Evolutionary conservation across 2,113 vertebrate genomes (phyloP), one percentile per base, ranked within the genome.

Genomic region (Ploceus nigricollis): DNA sequence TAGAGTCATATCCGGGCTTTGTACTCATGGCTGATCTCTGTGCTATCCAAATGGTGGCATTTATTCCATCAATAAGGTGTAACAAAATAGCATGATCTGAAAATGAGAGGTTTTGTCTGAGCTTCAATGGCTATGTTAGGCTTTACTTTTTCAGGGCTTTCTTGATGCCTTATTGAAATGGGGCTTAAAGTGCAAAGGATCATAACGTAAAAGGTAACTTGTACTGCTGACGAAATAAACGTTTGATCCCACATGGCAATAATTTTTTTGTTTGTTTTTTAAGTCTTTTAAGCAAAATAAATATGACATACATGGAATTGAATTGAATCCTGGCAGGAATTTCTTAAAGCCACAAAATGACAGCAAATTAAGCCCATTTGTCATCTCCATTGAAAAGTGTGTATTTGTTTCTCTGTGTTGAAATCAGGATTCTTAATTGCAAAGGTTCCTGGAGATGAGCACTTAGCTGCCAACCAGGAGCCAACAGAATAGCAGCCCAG

Each of bases 401-500:
- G 54, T 58, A 66, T 78, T 90, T 79, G 15, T 79, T 60, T 90
- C 63, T 91, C 76, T 33, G 2, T 61, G 61, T 65, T 64, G 13
- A 85, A 58, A 66, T 60, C 45, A 82, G 71, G n/a, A 53, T 58
- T 35, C 13, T 77, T 96, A 93, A 87, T 91, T 91, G 50, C 21
- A 73, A 96, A 95, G 71, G 82, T 78, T 94, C 8, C 31, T 70
- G n/a, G 64, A 96, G 44, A 80, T 0, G 33, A 73, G 86, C 53
- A n/a, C n/a, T 95, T 13, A 76, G 30, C 56, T 95, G 93, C 72
- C 84, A 68, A 30, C 11, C 24, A 23, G 66, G 79, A 95, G 31
- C 72, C 25, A 65, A 39, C 16, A 93, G 88, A 95, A 90, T 78
- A 78, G 64, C 72, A 90, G 80, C n/a, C 37, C n/a, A 50, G 87